A percentile compares a stretch with the other conserved stretches of the same genome.
These are phyloP conservation scores for Drosophila aldrichi DNA, from an alignment of 2,888 invertebrate species.

Conservation along the genomic window DNA sequence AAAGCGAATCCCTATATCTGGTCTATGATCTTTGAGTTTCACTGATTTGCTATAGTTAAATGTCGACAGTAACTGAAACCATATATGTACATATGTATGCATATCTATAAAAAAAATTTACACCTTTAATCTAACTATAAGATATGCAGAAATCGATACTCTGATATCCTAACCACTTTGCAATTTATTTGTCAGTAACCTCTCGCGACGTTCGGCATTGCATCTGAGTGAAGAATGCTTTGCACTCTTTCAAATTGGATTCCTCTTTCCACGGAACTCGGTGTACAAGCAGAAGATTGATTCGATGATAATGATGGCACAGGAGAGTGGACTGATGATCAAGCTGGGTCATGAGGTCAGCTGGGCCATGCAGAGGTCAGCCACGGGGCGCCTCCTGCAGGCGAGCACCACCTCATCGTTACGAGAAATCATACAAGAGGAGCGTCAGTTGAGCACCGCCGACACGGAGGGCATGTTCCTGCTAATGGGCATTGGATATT, in stretches of 20 bases:
- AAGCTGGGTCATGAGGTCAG: constrained; percentile 90
- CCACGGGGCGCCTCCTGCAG: constrained; percentile 88
- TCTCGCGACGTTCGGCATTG: constrained; percentile 88
- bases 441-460: constrained; percentile 91
- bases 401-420: constrained; percentile 86
- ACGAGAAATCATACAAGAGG: constrained; percentile 87
- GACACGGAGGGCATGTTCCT: constrained; percentile 94
- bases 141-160: neutral
- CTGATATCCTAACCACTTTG: neutral
- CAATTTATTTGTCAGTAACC: constrained; percentile 74
- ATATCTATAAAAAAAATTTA: too few relatives aligned
- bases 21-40: too few relatives aligned
- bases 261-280: constrained; percentile 88
- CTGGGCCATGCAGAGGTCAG: constrained; percentile 89
- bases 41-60: too few relatives aligned
- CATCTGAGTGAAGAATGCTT: constrained; percentile 92
- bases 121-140: neutral
- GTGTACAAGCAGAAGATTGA: constrained; percentile 88
- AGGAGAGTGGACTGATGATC: constrained; percentile 89
- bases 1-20: too few relatives aligned
- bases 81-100: too few relatives aligned
- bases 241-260: constrained; percentile 89
- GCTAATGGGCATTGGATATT: constrained; percentile 89
- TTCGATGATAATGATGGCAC: constrained; percentile 87
- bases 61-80: too few relatives aligned